Conservation (phyloP, 2,888 invertebrate genomes). For the Thyatira batis region DNA sequence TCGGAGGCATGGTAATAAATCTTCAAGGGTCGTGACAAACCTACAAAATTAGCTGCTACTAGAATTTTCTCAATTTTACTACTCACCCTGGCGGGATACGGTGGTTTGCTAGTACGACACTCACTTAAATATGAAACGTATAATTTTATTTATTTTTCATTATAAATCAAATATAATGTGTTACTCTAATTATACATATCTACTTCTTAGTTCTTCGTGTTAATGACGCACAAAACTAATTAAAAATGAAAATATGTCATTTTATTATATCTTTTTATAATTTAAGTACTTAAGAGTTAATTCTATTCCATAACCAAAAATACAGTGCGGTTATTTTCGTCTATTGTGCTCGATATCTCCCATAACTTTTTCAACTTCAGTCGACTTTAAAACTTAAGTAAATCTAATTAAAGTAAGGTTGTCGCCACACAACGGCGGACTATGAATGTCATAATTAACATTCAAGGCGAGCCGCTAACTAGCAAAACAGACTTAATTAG, state of each 20-base stretch:
- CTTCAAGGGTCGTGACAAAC: slow-evolving; percentile 20
- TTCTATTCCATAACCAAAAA: too few species aligned
- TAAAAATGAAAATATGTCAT: too few species aligned
- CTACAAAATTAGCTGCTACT: slow-evolving; percentile 38
- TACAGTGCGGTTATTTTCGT: too few species aligned
- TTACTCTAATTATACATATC: too few species aligned
- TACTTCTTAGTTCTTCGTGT: neutral
- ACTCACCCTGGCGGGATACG: slow-evolving; percentile 12
- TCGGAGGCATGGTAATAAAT: slow-evolving; percentile 19
- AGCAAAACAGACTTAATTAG: slow-evolving; percentile 13
- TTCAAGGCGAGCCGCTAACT: slow-evolving; percentile 19
- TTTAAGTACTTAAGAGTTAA: too few species aligned
- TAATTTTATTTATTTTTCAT: slow-evolving; percentile 32
- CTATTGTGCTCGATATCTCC: too few species aligned
- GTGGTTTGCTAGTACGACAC: slow-evolving; percentile 14
- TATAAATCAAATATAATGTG: too few species aligned
- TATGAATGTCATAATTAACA: slow-evolving; percentile 29
- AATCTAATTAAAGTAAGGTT: slow-evolving; percentile 6
- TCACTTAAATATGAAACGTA: slow-evolving; percentile 38
- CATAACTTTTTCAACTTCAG: neutral
- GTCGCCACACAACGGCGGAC: slow-evolving; percentile 10
- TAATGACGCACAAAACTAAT: too few species aligned
- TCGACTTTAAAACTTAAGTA: neutral
- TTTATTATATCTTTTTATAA: too few species aligned
- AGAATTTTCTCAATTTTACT: slow-evolving; percentile 38